Evolutionary conservation across 2,113 vertebrate species (phyloP).

Genomic region (Paedocypris sp.): DNA sequence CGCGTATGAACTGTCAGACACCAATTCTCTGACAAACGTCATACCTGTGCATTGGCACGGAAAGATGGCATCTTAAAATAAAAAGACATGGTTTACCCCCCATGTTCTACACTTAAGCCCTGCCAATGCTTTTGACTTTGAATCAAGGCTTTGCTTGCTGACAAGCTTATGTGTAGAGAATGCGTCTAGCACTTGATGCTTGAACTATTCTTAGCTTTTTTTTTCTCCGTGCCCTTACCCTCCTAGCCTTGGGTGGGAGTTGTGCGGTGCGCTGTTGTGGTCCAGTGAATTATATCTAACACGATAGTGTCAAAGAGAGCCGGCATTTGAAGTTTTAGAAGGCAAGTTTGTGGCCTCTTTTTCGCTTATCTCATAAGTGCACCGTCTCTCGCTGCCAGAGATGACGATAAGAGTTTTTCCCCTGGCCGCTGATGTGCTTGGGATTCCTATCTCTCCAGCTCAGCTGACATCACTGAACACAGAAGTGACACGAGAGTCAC

Average conservation of each 20-base stretch:
- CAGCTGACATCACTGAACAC: neutral
- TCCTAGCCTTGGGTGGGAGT: neutral
- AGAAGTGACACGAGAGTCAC: neutral
- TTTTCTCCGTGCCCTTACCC: neutral
- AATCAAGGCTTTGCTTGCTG: constrained; percentile 15
- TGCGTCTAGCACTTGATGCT: neutral
- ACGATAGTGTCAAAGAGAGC: neutral
- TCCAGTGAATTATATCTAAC: neutral
- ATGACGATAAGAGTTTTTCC: constrained; percentile 15
- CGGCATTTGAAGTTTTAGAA: neutral
- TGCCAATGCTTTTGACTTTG: constrained; percentile 18
- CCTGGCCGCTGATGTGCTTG: constrained; percentile 1
- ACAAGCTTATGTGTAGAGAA: neutral
- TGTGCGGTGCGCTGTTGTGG: neutral
- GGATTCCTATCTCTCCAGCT: neutral
- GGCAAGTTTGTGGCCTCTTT: neutral
- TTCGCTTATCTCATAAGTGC: neutral
- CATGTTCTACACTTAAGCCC: constrained; percentile 19
- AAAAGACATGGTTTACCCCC: neutral
- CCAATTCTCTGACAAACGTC: constrained; percentile 44
- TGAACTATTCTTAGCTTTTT: constrained; percentile 23
- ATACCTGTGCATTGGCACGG: constrained; percentile 32
- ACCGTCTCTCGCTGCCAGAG: neutral
- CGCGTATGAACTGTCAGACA: constrained; percentile 32
- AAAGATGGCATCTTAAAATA: constrained; percentile 29